Evolutionary conservation across 2,113 vertebrate species (phyloP), one percentile per base, ranked within the genome.

Genomic region (Dryoscopus gambensis): DNA sequence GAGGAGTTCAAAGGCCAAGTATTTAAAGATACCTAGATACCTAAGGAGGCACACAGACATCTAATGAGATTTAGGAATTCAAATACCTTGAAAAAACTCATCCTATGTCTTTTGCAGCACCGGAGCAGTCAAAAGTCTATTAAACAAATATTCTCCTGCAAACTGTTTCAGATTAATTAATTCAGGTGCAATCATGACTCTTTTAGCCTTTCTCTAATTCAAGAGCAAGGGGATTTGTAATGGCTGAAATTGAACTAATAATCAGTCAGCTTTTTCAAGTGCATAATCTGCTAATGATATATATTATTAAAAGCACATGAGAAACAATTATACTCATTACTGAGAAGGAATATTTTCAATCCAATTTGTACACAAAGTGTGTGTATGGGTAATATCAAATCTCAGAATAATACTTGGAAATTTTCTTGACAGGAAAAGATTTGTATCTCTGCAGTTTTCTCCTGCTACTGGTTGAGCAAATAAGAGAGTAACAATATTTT

Each of bases 151-250:
- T 88, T 97, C 74, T 93, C 76, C 40, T 28, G 55, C 77, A 90
- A 52, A 56, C 42, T 71, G 63, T 84, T 94, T 95, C 80, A 81
- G 75, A 95, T 96, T 95, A 97, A 97, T 97, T 96, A 97, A 95
- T 93, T 95, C 70, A 87, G 92, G 73, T 94, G 47, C 75, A 97
- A 96, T 97, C 76, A 96, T 6, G 84, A 83, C 87, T 93, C 81
- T 86, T 95, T 79, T 53, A 95, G 78, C 84, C 63, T 89, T 96
- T 89, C 70, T 92, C 84, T 81, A 91, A 82, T 74, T 97, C 95
- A 65, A 94, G 76, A 75, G 33, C 70, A 87, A 93, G 64, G 28
- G 40, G n/a, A 95, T 87, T 94, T 90, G 87, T 84, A 91, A 35
- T 55, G 57, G 53, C 31, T 68, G 73, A 84, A 64, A 74, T 30